Conservation (phyloP, 2,797 vertebrate species). For the Peromyscus melanophrys region DNA sequence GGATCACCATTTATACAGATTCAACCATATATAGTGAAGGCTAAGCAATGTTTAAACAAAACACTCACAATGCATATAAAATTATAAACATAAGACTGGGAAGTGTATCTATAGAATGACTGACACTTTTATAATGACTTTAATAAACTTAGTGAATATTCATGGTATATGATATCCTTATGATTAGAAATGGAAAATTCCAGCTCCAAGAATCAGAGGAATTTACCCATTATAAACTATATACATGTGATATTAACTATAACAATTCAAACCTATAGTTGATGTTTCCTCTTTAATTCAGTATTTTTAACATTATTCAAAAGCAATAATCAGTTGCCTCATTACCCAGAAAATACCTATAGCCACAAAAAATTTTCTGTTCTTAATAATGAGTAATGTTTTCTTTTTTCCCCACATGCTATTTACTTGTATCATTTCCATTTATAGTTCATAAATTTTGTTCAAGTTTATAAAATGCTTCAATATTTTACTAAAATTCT, state of each 20-base stretch:
- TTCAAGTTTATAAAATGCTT: constrained; percentile 3
- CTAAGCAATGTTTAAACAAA: not conserved
- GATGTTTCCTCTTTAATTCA: constrained; percentile 2
- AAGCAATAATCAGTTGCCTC: not conserved
- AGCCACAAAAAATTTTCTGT: not conserved
- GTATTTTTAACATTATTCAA: not conserved
- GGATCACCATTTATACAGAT: not conserved
- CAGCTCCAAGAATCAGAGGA: not conserved
- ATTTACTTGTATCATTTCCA: not conserved
- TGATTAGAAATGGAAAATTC: constrained; percentile 30
- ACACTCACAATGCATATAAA: not conserved
- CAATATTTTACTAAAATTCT: not conserved
- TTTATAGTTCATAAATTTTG: constrained; percentile 21
- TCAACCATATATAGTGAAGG: not conserved
- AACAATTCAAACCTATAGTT: not conserved
- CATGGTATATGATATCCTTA: not conserved
- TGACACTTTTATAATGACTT: constrained; percentile 23
- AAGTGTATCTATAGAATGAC: not conserved
- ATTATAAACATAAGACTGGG: constrained; percentile 2
- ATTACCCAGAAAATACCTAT: not conserved
- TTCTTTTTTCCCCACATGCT: not conserved
- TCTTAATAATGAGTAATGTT: constrained; percentile 11
- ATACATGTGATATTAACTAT: not conserved
- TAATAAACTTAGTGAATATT: not conserved
- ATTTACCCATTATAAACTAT: constrained; percentile 4